Base-by-base conservation (phyloP, 1,140 invertebrate genomes). In the Elymnias hypermnestra region DNA sequence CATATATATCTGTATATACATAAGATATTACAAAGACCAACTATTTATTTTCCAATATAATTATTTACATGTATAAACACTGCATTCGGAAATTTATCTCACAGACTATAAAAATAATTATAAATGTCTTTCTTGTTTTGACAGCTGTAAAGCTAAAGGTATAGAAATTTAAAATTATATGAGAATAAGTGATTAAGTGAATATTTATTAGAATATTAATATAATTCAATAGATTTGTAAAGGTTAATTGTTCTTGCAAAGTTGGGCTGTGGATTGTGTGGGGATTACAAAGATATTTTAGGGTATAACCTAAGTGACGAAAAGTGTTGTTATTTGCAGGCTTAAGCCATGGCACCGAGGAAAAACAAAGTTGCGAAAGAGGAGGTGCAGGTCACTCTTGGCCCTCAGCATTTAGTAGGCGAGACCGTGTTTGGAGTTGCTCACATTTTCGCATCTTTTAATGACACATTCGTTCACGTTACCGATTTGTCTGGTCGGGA, bases 401-500 rank as follows among this genome's bases (percentile, higher is more conserved):
- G 98, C 54, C 98, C 98, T 33, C 98, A 99, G 89, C 96, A 98
- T 17, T 92, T 95, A 53, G 97, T 98, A 73, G 98, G 98, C 43
- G 98, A 99, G 89, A 93, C 94, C 63, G 97, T 99, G 29, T 99
- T 99, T 85, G 98, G 98, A 37, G 98, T 99, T 4, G 98, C 98
- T 40, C 98, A 99, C 87, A 99, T 99, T 72, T 99, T 97, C 84
- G 98, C 98, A 52, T 98, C 96, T 56, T 99, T 99, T 89, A 99
- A 99, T 79, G 98, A 99, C 83, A 99, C 98, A 26, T 99, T 99
- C 81, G 98, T 99, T 4, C 98, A 99, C 88, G 97, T 99, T 22
- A 99, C 98, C 2, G 98, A 99, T 89, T 89, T 99, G 58, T 99
- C 98, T 50, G 98, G 98, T 59, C 93, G 97, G 71, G 98, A 99